A percentile compares a stretch with the other conserved stretches of the same genome.
phyloP scores from a whole-genome alignment of 1,140 invertebrate species.

The Achroia grisella region DNA sequence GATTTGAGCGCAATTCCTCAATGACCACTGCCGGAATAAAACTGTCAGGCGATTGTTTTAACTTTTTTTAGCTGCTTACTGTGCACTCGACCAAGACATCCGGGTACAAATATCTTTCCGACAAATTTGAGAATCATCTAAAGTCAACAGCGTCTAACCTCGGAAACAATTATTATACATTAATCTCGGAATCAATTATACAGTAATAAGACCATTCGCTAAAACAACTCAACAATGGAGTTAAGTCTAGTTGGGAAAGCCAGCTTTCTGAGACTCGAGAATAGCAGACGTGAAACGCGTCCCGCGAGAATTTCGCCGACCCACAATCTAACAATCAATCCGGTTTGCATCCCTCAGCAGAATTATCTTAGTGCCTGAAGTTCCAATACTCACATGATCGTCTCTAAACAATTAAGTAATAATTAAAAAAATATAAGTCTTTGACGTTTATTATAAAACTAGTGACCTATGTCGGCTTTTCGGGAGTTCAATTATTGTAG shows the following conservation, averaged over 20 bases:
- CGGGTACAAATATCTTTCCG: slow-evolving; percentile 7
- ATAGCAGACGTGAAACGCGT: slow-evolving; percentile 21
- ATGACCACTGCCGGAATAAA: slow-evolving; percentile 12
- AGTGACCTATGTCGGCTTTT: too few relatives aligned
- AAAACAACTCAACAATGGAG: slow-evolving; percentile 26
- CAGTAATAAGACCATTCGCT: slow-evolving; percentile 10
- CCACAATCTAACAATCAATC: slow-evolving; percentile 27
- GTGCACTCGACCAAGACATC: slow-evolving; percentile 23
- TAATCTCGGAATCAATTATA: slow-evolving; percentile 1
- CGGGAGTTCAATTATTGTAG: too few relatives aligned
- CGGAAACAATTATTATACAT: too few relatives aligned
- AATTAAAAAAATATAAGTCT: too few relatives aligned
- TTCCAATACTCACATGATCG: not conserved
- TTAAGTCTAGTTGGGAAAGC: slow-evolving; percentile 32
- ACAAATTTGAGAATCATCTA: too few relatives aligned
- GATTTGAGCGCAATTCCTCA: slow-evolving; percentile 21
- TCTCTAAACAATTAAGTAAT: not conserved
- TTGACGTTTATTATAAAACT: too few relatives aligned
- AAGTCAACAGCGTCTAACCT: too few relatives aligned
- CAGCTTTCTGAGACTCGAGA: slow-evolving; percentile 15
- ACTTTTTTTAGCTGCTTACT: slow-evolving; percentile 9
- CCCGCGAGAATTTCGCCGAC: slow-evolving; percentile 37
- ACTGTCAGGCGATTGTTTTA: slow-evolving; percentile 25
- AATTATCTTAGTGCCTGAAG: slow-evolving; percentile 30
- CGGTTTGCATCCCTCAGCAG: slow-evolving; percentile 26